A percentile compares a stretch with the other conserved stretches of the same genome.
These are phyloP conservation scores for Siderastrea radians DNA, from an alignment of 92 coral and sea anemone species.

Conservation along the genomic window DNA sequence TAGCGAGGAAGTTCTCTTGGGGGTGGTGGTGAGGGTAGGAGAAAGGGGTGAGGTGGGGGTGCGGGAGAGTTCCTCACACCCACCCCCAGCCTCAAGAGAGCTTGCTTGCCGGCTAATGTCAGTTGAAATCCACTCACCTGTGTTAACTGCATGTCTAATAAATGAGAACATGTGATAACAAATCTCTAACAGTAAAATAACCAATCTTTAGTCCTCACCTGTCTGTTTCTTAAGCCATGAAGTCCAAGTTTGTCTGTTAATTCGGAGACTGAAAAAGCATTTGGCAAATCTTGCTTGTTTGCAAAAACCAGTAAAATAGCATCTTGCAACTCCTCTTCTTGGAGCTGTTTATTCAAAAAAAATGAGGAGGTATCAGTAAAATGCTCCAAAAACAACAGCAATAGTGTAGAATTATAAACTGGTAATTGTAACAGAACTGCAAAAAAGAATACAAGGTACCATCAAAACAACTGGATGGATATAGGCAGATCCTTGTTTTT, in stretches of 20 bases:
- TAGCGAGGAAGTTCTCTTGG: too few species aligned
- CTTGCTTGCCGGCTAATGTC: too few species aligned
- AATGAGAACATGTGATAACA: too few species aligned
- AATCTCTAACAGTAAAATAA: too few species aligned
- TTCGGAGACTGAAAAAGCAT: constrained; percentile 83
- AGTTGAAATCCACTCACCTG: background rate
- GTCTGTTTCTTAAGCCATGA: constrained; percentile 50
- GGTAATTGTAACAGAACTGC: background rate
- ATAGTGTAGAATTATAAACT: background rate
- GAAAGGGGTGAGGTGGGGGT: too few species aligned
- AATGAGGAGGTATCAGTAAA: background rate
- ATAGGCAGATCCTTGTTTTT: too few species aligned
- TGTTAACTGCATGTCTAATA: too few species aligned
- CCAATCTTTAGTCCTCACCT: constrained; percentile 47
- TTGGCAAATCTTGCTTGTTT: constrained; percentile 96
- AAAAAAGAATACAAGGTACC: too few species aligned
- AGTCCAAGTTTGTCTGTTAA: constrained; percentile 86
- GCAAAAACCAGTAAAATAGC: constrained; percentile 91
- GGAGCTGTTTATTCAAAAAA: constrained; percentile 54
- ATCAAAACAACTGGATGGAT: too few species aligned
- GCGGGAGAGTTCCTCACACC: too few species aligned
- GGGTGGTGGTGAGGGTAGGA: too few species aligned
- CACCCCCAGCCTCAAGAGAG: too few species aligned
- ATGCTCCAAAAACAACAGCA: background rate
- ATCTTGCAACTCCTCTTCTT: constrained; percentile 89